phyloP scores from a whole-genome alignment of 2,797 vertebrate species.

The Rachycentron canadum region DNA sequence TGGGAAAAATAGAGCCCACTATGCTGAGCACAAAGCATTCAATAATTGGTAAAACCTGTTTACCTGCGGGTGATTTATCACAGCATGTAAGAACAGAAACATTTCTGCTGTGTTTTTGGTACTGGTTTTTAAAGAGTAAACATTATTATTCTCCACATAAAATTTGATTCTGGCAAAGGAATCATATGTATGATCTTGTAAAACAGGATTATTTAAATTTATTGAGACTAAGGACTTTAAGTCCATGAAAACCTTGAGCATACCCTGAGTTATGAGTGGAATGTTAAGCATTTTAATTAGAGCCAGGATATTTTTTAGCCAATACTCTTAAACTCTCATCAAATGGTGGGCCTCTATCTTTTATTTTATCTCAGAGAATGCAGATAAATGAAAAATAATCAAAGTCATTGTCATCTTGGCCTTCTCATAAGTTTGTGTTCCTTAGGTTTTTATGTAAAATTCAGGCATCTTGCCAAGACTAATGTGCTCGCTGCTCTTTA shows the following conservation, averaged over 20 bases:
- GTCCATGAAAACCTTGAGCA: conserved; percentile 81
- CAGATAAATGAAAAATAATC: conserved; percentile 22
- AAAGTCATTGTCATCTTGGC: conserved; percentile 26
- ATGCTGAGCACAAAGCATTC: conserved; percentile 29
- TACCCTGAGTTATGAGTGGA: conserved; percentile 81
- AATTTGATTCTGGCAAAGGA: conserved; percentile 58
- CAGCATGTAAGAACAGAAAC: conserved; percentile 53
- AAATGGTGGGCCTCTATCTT: conserved; percentile 58
- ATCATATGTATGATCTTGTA: conserved; percentile 69
- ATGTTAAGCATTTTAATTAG: conserved; percentile 87
- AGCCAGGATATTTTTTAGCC: conserved; percentile 80
- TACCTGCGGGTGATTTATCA: conserved; percentile 59
- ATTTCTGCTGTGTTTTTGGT: conserved; percentile 31
- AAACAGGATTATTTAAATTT: conserved; percentile 87
- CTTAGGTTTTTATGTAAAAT: background rate
- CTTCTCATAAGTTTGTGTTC: background rate
- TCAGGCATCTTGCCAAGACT: conserved; percentile 12
- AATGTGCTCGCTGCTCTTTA: conserved; percentile 13
- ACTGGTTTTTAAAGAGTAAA: conserved; percentile 48
- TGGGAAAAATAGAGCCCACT: conserved; percentile 17
- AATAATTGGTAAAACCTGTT: conserved; percentile 68
- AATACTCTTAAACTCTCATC: conserved; percentile 67
- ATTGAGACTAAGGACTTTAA: conserved; percentile 82
- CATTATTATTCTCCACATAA: conserved; percentile 61
- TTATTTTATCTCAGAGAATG: conserved; percentile 53